Conservation (phyloP, 1,140 invertebrate species). For the Drosophila nigromelanica region DNA sequence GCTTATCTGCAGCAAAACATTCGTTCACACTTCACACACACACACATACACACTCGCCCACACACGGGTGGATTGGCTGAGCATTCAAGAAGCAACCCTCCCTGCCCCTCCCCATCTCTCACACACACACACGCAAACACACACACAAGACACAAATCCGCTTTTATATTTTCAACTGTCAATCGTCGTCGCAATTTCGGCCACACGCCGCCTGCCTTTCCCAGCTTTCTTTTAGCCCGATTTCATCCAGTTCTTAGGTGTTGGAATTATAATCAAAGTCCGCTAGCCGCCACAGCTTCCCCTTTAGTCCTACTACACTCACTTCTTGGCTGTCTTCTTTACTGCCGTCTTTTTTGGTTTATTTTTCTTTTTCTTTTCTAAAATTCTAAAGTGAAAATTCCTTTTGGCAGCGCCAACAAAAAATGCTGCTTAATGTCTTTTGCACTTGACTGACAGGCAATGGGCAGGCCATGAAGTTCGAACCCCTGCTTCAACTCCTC, state of each 20-base stretch:
- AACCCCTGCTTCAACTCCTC: not conserved
- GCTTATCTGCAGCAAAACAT: conserved; percentile 81
- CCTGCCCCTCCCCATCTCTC: not conserved
- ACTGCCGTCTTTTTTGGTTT: conserved; percentile 28
- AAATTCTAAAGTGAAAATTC: conserved; percentile 79
- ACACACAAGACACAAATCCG: conserved; percentile 70
- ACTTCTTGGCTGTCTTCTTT: conserved; percentile 34
- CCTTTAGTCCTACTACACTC: not conserved
- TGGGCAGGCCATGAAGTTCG: not conserved
- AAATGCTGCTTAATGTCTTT: conserved; percentile 70
- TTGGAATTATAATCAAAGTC: conserved; percentile 80
- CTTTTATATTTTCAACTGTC: conserved; percentile 82
- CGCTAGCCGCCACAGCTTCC: conserved; percentile 11
- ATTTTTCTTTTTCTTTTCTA: conserved; percentile 42
- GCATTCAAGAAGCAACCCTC: conserved; percentile 15
- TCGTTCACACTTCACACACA: conserved; percentile 72
- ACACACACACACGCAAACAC: conserved; percentile 13
- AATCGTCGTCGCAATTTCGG: conserved; percentile 68
- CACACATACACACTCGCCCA: conserved; percentile 32
- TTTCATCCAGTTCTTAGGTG: conserved; percentile 48
- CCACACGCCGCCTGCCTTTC: conserved; percentile 1
- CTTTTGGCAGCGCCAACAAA: conserved; percentile 61
- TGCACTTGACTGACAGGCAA: conserved; percentile 71
- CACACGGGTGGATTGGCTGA: conserved; percentile 44
- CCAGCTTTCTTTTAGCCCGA: not conserved